Percentiles rank a stretch among this genome's conserved stretches.
These are phyloP conservation scores for Troides helena DNA, from an alignment of 2,888 invertebrate species.

Conservation along the genomic window DNA sequence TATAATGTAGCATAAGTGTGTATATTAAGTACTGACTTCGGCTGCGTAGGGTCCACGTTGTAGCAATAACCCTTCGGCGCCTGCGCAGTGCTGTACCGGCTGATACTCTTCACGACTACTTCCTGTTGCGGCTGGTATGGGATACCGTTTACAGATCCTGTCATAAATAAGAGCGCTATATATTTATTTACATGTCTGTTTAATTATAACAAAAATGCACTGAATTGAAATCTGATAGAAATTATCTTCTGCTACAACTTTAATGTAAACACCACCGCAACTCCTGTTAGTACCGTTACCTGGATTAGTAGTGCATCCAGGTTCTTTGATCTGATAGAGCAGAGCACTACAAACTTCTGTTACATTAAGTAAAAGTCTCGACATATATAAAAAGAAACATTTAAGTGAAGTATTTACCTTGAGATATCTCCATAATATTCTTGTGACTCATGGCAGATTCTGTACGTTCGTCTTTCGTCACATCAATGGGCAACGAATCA, in stretches of 20 bases:
- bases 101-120: constrained; percentile 74
- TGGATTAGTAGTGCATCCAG: too few relatives aligned
- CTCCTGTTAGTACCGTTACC: too few relatives aligned
- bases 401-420: constrained; percentile 47
- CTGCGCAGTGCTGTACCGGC: constrained; percentile 70
- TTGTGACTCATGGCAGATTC: constrained; percentile 82
- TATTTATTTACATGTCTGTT: background rate
- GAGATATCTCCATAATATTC: constrained; percentile 76
- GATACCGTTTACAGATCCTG: constrained; percentile 70
- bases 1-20: too few relatives aligned
- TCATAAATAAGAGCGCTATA: background rate
- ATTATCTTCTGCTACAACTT: too few relatives aligned
- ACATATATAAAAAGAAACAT: too few relatives aligned
- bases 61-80: constrained; percentile 77
- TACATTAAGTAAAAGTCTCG: too few relatives aligned
- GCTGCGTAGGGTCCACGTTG: constrained; percentile 73
- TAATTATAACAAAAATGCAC: too few relatives aligned
- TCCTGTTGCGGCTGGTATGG: constrained; percentile 73
- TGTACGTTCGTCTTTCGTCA: constrained; percentile 93
- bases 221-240: too few relatives aligned
- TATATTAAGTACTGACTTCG: constrained; percentile 63
- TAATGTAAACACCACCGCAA: too few relatives aligned
- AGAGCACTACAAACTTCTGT: too few relatives aligned
- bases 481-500: constrained; percentile 95
- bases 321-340: too few relatives aligned